phyloP scores from a whole-genome alignment of 2,113 vertebrate species.

The Anseranas semipalmata region DNA sequence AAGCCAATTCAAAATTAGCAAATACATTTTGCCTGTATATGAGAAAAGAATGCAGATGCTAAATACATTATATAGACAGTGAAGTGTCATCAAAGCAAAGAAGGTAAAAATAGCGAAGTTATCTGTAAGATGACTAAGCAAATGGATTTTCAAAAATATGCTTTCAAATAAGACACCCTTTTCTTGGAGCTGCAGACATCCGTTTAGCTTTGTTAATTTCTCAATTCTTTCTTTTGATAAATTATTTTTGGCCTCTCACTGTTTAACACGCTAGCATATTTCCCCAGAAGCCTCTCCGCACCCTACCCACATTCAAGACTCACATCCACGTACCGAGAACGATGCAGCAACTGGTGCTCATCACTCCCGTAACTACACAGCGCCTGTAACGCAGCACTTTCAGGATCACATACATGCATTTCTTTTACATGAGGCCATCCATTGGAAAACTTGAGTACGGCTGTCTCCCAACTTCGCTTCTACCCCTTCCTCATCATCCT shows the following conservation, averaged over 20 bases:
- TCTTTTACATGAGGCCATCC: not conserved
- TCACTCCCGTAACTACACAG: not conserved
- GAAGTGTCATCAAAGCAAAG: constrained; percentile 53
- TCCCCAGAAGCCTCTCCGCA: constrained; percentile 57
- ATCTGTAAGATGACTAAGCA: constrained; percentile 65
- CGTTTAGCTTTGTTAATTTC: constrained; percentile 54
- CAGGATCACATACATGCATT: rapidly evolving
- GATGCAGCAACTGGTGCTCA: not conserved
- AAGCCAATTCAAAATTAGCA: constrained; percentile 34
- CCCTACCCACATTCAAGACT: constrained; percentile 47
- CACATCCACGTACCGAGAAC: not conserved
- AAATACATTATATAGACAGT: constrained; percentile 31
- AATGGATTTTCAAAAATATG: constrained; percentile 55
- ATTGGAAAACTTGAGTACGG: not conserved
- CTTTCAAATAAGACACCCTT: constrained; percentile 32
- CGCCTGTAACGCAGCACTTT: not conserved
- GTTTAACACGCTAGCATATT: not conserved
- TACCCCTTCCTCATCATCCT: not conserved
- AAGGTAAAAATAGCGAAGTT: constrained; percentile 56
- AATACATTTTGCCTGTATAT: not conserved
- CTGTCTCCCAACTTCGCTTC: not conserved
- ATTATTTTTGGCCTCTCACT: constrained; percentile 50
- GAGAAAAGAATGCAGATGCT: constrained; percentile 22
- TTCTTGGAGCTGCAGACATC: constrained; percentile 31
- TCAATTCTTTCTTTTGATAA: constrained; percentile 32